Conservation (phyloP, 2,113 vertebrate genomes). For the Gambusia affinis region DNA sequence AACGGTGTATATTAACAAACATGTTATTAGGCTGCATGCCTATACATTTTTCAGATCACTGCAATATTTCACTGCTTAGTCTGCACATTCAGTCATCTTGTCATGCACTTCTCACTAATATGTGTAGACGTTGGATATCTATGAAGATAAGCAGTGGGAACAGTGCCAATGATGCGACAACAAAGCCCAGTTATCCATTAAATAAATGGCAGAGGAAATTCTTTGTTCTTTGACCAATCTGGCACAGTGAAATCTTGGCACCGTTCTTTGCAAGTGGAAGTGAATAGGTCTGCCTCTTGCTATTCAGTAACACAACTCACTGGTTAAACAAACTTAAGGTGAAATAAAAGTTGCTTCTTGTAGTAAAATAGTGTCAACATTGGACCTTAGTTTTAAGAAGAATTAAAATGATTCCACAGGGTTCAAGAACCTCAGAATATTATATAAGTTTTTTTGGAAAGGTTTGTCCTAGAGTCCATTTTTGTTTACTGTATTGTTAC, state of each 20-base stretch:
- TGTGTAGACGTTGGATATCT: neutral
- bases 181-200: conserved; percentile 2
- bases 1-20: conserved; percentile 33
- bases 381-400: neutral
- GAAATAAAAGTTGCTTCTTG: conserved; percentile 22
- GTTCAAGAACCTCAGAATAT: neutral
- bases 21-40: conserved; percentile 28
- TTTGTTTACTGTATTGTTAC: neutral
- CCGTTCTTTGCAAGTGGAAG: conserved; percentile 47
- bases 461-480: neutral
- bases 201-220: conserved; percentile 34
- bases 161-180: conserved; percentile 25
- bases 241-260: conserved; percentile 52
- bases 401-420: neutral
- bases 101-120: neutral
- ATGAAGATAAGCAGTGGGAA: conserved; percentile 18
- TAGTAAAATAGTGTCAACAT: conserved; percentile 2
- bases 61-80: neutral
- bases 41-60: conserved; percentile 15
- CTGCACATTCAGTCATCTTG: conserved; percentile 16
- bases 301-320: conserved; percentile 60
- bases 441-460: neutral
- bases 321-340: conserved; percentile 53
- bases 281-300: conserved; percentile 68
- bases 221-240: conserved; percentile 61